Base-by-base conservation (phyloP, 2,888 invertebrate species). In the Neoscelio sp. region DNA sequence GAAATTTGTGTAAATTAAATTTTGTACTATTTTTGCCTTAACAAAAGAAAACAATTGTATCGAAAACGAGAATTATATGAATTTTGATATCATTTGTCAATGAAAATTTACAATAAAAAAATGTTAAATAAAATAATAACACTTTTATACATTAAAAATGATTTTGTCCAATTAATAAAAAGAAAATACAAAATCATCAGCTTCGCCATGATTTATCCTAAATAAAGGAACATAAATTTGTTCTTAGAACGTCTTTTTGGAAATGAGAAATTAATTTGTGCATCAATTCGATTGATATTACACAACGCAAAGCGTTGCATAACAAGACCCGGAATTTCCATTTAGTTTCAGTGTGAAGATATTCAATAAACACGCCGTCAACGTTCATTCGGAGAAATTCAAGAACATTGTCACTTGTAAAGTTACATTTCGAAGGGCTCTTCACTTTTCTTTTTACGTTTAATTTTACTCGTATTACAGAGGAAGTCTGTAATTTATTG, bases 291-390 rank as follows among this genome's bases (percentile, higher is more conserved):
- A 54, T 74, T 48, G n/a, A 7, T 48, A 28, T 77, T 77, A 70
- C 58, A 30, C 70, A 56, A 77, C 38, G 20, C 10, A n/a, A n/a
- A n/a, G 17, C 30, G 18, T 40, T 23, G 15, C 30, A n/a, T n/a
- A n/a, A n/a, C n/a, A n/a, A n/a, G 64, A 52, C 46, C 46, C 20
- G 48, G 54, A 73, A 74, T 78, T 74, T 78, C 64, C 68, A 78
- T 70, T 68, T 74, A 48, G 56, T 73, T 78, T 78, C 73, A 68
- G 73, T 70, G 65, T 28, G 44, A 77, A 68, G 58, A 70, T 64
- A 44, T 52, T 64, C 68, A 64, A 74, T 64, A 74, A 78, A 74
- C 56, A 73, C 73, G 73, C 73, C 15, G 20, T 38, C 38, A 40
- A 65, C 73, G 65, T 67, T 58, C 64, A 44, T 60, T 58, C 18